Base-by-base conservation (phyloP, 2,888 invertebrate species). In the Petrolisthes cinctipes region DNA sequence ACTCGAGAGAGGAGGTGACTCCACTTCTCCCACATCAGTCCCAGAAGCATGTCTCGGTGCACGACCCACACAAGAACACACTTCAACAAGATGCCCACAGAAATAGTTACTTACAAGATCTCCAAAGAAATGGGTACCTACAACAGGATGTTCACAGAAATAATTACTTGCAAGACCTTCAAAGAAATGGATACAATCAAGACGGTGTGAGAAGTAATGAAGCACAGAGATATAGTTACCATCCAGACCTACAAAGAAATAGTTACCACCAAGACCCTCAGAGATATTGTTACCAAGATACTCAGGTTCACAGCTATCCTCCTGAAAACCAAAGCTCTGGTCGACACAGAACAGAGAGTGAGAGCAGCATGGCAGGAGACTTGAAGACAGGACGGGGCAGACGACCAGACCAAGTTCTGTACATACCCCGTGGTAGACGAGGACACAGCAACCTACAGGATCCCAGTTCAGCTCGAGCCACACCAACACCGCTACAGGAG, bases 331-430 rank as follows among this genome's bases (percentile, higher is more conserved):
- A 56, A 37, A 23, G 11, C 17, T 20, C 73, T 5, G 79, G 61
- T 7, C 56, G 87, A 81, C 87, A 87, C 61, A 84, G 87, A 23
- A 87, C 84, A 14, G 87, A 87, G 53, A 87, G 87, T 54, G 87
- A 87, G 53, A 87, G 87, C 68, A 84, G 20, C 11, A 53, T 75
- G n/a, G 83, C 75, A 7, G 75, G 56, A 5, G 81, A 57, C 14
- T 51, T 71, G 6, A 81, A 88, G 5, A 6, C 61, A 51, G 84
- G 78, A 51, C 82, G 85, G 51, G 88, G 85, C 4, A 51, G 85
- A 11, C 82, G 90, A 51, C 90, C 90, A 23, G 90, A 90, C 61
- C 89, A 90, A 75, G 79, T 88, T 76, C 79, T 90, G 17, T 90
- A 90, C 57, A 85, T 90, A 11, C 89, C 90, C 5, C 78, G 86